Evolutionary conservation across 2,113 vertebrate genomes (phyloP).

Genomic region (Equus przewalskii): DNA sequence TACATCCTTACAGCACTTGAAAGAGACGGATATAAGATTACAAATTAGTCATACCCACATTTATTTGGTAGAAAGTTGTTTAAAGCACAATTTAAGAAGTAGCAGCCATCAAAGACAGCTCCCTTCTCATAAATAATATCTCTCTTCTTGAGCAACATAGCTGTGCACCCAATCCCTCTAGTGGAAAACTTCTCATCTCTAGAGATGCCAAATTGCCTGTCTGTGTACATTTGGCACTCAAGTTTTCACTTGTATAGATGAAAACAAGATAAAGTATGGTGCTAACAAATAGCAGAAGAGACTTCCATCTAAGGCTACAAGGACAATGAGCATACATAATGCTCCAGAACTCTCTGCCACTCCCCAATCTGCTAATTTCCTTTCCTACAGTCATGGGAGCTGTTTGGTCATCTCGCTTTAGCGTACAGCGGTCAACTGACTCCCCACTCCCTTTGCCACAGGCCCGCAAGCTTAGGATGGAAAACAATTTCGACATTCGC

Average conservation of each 20-base stretch:
- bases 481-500: conserved; percentile 88
- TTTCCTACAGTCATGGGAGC: conserved; percentile 57
- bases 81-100: background rate
- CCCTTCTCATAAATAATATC: background rate
- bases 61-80: background rate
- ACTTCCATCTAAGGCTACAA: background rate
- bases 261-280: background rate
- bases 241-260: background rate
- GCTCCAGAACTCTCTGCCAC: background rate
- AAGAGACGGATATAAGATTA: background rate
- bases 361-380: background rate
- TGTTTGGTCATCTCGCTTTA: conserved; percentile 56
- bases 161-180: background rate
- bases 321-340: background rate
- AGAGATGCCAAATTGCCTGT: background rate
- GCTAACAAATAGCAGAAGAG: background rate
- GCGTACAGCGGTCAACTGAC: background rate
- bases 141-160: background rate
- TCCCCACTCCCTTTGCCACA: conserved; percentile 67
- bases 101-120: conserved; percentile 2
- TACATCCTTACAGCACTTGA: background rate
- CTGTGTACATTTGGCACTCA: background rate
- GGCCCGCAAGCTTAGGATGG: conserved; percentile 83
- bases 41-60: background rate
- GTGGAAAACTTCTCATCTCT: background rate